Base-by-base conservation (phyloP, 2,113 vertebrate species). In the Misgurnus anguillicaudatus region DNA sequence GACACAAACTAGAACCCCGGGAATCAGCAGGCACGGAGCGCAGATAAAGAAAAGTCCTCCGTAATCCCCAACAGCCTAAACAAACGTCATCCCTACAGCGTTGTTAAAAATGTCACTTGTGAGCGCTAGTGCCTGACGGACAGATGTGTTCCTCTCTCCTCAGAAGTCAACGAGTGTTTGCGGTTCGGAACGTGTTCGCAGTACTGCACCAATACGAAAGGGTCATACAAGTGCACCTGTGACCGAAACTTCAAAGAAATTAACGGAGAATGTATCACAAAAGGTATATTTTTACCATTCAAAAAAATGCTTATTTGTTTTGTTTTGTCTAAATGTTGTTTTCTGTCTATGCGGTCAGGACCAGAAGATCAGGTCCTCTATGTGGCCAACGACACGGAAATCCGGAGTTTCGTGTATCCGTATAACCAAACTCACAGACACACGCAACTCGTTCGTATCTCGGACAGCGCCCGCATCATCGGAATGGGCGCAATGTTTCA, bases 291-390 rank as follows among this genome's bases (percentile, higher is more conserved):
- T 48, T 10, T 11, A 10, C n/a, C n/a, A n/a, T n/a, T n/a, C n/a
- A n/a, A n/a, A n/a, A n/a, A n/a, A n/a, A n/a, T n/a, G n/a, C n/a
- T n/a, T n/a, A n/a, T n/a, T n/a, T n/a, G n/a, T n/a, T 64, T 65
- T n/a, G 16, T 9, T 65, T 65, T 11, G 9, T 42, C 11, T 62
- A 36, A 10, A 5, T 64, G 3, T 14, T 17, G 60, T 47, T 77
- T 83, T 42, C 63, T 81, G 42, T 66, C 45, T 83, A 58, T 90
- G 86, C 85, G 24, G 24, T 87, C 93, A 96, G 95, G 95, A 87
- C 94, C 95, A 89, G 94, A 96, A 89, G 94, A 96, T 93, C 94
- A 95, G 94, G 93, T 95, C 90, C 94, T 96, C 89, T 96, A 95
- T 91, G 92, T 96, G 85, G 94, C 95, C 90, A 96, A 95, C 90